Base-by-base conservation (phyloP, 2,113 vertebrate genomes). In the Bufo gargarizans region DNA sequence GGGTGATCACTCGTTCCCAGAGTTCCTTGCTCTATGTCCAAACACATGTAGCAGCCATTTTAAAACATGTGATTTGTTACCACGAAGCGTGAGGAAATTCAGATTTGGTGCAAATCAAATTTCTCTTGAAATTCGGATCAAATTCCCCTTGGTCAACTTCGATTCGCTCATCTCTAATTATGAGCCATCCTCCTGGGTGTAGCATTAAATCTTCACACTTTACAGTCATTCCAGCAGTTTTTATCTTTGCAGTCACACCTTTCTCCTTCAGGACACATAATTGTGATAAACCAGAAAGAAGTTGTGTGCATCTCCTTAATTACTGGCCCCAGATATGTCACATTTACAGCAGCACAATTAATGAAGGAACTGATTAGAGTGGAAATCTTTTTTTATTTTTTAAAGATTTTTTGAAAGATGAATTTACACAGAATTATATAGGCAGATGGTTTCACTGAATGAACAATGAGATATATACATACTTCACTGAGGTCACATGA, bases 261-360 rank as follows among this genome's bases (percentile, higher is more conserved):
- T 80, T 33, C 22, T 87, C 86, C 77, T 87, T 58, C 33, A 69
- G 77, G 63, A 69, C 53, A 58, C 53, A 45, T 71, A 56, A 80
- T 80, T 87, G 22, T 80, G 77, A 87, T 63, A 76, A 86, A 79
- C 14, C 6, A 69, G 76, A 22, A 45, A 79, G 77, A 80, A 87
- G 79, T 71, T 87, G 12, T 78, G 67, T 47, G 63, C 86, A 56
- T 87, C 59, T 87, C 19, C 50, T 69, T 87, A 80, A 87, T 87
- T 80, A 79, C 77, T 33, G 77, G 86, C 63, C 63, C 86, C 47
- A 71, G 63, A 58, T 69, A 69, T 87, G 77, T 80, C 63, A 87
- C 86, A 55, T 65, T 69, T 22, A 69, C 7, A 45, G 85, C 47
- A 58, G 22, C 58, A 6, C 49, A 5, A 58, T 81, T 87, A 87